Conservation (phyloP, 1,140 invertebrate genomes). For the Papilio xuthus region DNA sequence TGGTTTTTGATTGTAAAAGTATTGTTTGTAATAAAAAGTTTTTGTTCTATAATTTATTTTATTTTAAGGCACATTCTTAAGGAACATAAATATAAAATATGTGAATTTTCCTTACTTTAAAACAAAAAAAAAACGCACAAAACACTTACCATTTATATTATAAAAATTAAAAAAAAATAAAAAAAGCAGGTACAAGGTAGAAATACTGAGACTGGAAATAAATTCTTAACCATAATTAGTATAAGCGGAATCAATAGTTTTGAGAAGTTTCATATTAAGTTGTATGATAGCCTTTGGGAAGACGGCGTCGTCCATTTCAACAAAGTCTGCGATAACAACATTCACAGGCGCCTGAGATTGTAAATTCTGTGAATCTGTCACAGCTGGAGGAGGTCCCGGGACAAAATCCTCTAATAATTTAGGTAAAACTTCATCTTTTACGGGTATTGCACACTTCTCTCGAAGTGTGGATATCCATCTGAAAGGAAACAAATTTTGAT, state of each 20-base stretch:
- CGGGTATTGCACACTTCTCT: conserved; percentile 80
- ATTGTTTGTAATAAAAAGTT: conserved; percentile 19
- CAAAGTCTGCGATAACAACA: conserved; percentile 84
- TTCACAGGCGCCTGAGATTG: conserved; percentile 72
- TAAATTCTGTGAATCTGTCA: conserved; percentile 37
- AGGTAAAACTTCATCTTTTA: conserved; percentile 80
- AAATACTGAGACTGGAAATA: background rate
- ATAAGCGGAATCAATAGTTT: conserved; percentile 54
- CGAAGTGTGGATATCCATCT: conserved; percentile 74
- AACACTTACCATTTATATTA: conserved; percentile 42
- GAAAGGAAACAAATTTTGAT: conserved; percentile 43
- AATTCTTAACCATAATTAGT: conserved; percentile 57
- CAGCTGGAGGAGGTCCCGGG: conserved; percentile 73
- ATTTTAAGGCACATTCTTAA: conserved; percentile 50
- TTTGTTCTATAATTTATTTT: conserved; percentile 36
- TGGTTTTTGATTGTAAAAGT: conserved; percentile 25
- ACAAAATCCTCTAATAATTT: conserved; percentile 78
- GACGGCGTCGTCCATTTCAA: conserved; percentile 80
- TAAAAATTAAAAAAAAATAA: conserved; percentile 45
- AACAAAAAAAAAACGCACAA: conserved; percentile 39
- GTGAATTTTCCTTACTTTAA: background rate
- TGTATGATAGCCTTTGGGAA: conserved; percentile 83
- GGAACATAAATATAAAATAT: background rate
- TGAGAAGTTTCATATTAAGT: conserved; percentile 81
- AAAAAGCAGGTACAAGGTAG: conserved; percentile 56